Evolutionary conservation across 2,888 invertebrate genomes (phyloP), one percentile per base, ranked within the genome.

Genomic region (Gryllus longicercus): DNA sequence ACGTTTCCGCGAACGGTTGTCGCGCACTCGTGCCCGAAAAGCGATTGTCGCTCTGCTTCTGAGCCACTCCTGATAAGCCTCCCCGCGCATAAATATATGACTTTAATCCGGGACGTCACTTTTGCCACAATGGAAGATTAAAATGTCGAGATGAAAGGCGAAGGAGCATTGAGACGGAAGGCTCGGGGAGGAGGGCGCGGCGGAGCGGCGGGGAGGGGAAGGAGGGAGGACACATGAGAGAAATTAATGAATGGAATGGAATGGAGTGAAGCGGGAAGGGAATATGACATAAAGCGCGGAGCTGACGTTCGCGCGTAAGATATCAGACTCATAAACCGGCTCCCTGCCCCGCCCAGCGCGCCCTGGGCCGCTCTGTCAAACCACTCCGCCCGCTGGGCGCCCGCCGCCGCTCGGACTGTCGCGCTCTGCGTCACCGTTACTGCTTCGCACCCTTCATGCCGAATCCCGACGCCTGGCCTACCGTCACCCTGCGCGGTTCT

Each of bases 81-180:
- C 63, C 38, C 63, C 14, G 63, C 63, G 63, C 63, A 63, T 63
- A 63, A 63, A 63, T 63, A 63, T 63, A 63, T 63, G 63, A 63
- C 63, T 63, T 63, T 63, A 63, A 63, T 63, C 63, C 63, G n/a
- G 63, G 63, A 63, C 63, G 63, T 63, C 63, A 63, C 63, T 63
- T 63, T 63, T n/a, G 63, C 63, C 63, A 63, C 63, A 63, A 63
- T 63, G 63, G 63, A 63, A 63, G 63, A 63, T 63, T 63, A 63
- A 63, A 63, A 63, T 63, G 63, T 63, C 63, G 63, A n/a, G 16
- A 63, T 63, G 63, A 63, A 63, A 63, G 63, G 63, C 63, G n/a
- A 63, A 63, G 63, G 63, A 63, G 63, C 63, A 63, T 63, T 63
- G 63, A 63, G 63, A 63, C 63, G 63, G 63, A 63, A 63, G 63